Percentiles rank a stretch among this genome's conserved stretches.
phyloP scores from a whole-genome alignment of 2,797 vertebrate species.

The Sciurus vulgaris region DNA sequence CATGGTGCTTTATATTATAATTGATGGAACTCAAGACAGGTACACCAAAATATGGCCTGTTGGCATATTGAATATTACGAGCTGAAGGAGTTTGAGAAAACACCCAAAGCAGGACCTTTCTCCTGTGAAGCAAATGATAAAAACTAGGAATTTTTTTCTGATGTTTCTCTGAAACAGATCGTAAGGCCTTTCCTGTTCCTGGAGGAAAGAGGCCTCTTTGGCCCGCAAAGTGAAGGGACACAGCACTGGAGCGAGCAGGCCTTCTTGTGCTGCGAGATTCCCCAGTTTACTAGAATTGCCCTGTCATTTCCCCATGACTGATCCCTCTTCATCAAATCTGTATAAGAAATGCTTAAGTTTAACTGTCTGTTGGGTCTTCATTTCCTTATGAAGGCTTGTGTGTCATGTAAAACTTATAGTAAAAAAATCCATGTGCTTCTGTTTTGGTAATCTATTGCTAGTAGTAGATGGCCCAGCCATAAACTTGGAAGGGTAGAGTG shows the following conservation, averaged over 20 bases:
- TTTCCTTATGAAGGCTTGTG: background rate
- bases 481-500: background rate
- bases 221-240: too few relatives aligned
- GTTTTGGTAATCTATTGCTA: background rate
- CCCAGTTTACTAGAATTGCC: too few relatives aligned
- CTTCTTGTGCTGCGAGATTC: too few relatives aligned
- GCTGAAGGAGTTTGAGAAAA: background rate
- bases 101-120: background rate
- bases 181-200: background rate
- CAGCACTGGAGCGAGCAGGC: too few relatives aligned
- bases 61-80: background rate
- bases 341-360: background rate
- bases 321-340: background rate
- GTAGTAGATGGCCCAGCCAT: background rate
- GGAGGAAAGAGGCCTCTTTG: too few relatives aligned
- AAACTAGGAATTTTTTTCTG: background rate
- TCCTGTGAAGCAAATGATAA: background rate
- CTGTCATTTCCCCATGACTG: background rate
- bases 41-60: background rate
- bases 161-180: background rate
- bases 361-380: background rate
- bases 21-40: background rate
- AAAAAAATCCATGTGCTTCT: background rate
- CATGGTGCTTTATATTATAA: constrained; percentile 40
- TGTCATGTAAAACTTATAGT: background rate